Conservation (phyloP, 2,888 invertebrate species). For the Dendrolimus pini region DNA sequence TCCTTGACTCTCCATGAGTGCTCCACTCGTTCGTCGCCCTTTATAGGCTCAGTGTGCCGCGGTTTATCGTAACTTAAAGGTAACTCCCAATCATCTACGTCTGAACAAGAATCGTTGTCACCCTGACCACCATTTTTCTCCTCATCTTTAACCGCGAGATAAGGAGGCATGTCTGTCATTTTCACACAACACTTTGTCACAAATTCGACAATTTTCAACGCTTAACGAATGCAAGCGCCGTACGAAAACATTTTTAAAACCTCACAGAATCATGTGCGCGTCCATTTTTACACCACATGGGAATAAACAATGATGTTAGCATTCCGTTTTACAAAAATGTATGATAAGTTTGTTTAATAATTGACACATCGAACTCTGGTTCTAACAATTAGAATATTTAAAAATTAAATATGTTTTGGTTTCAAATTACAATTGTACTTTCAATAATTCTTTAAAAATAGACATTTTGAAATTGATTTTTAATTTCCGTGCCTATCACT, state of each 20-base stretch:
- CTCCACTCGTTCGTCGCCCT: conserved; percentile 80
- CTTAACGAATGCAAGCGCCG: conserved; percentile 36
- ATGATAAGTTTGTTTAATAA: too few species aligned
- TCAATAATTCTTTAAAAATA: too few species aligned
- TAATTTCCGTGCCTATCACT: too few species aligned
- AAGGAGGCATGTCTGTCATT: conserved; percentile 75
- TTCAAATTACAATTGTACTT: too few species aligned
- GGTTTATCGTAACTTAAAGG: conserved; percentile 84
- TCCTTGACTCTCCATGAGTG: conserved; percentile 96
- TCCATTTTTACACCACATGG: conserved; percentile 72
- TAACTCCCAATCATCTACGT: conserved; percentile 80
- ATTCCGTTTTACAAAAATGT: conserved; percentile 24
- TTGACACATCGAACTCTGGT: too few species aligned
- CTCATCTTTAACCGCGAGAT: conserved; percentile 65
- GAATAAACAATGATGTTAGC: conserved; percentile 52
- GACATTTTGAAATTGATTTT: too few species aligned
- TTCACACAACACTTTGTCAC: conserved; percentile 48
- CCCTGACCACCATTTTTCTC: conserved; percentile 55
- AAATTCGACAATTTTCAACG: conserved; percentile 32
- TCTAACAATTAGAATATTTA: too few species aligned
- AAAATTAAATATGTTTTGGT: too few species aligned
- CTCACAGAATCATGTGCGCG: conserved; percentile 64
- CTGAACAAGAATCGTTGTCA: conserved; percentile 59
- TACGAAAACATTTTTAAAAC: conserved; percentile 58
- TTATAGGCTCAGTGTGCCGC: conserved; percentile 71